Evolutionary conservation across 2,888 invertebrate genomes (phyloP), one percentile per base, ranked within the genome.

Genomic region (Zele albiditarsus): DNA sequence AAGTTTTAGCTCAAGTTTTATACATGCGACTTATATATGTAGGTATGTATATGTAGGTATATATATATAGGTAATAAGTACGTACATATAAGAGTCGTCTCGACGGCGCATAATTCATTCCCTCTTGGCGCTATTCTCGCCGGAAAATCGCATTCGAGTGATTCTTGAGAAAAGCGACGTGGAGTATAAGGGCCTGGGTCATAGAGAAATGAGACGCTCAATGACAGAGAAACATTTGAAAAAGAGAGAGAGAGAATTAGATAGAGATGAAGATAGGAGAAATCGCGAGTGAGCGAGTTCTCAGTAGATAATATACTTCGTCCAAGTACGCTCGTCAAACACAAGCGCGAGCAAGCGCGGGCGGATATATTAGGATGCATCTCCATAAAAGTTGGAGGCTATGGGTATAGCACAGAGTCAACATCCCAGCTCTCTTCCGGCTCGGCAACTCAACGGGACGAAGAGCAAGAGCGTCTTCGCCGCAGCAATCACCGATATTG

Each of bases 401-500:
- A 72, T 77, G 82, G 83, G 80, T n/a, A 42, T 42, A 80, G 85
- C 84, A 73, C 80, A 85, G 85, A 86, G 86, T 86, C 86, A 86
- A 86, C 86, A 86, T 86, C 83, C 71, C 73, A 67, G 74, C 73
- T 72, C 81, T 87, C 85, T 86, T 86, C 84, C 84, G 82, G 84
- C 84, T 80, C 79, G 79, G 79, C 79, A 80, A 80, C 77, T 80
- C 79, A 73, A 80, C 66, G 71, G 73, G 72, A 80, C 78, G 78
- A 80, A 87, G 80, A 82, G 79, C 79, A 79, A 79, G 80, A 87
- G 84, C 88, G 86, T 87, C 88, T 88, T 87, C 53, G 88, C 84
- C 85, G 85, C 83, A 85, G 88, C 87, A 89, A 89, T 89, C 89
- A 88, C 88, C 87, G 87, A 89, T 89, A 89, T 89, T 89, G 88